Evolutionary conservation across 2,113 vertebrate species (phyloP).

Genomic region (Amazona vittata): DNA sequence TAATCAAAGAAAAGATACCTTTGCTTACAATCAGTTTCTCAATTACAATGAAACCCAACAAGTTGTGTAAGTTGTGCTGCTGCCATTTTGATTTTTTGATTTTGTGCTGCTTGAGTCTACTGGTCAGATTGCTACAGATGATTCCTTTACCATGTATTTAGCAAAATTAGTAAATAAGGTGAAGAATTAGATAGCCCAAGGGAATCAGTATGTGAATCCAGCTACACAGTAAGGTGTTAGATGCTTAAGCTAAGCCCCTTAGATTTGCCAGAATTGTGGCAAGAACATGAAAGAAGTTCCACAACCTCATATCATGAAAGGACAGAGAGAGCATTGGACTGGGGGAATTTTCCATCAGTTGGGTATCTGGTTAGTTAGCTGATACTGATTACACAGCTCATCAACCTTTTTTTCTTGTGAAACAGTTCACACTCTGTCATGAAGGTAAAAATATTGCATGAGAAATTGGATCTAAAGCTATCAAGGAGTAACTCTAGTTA

Average conservation of each 20-base stretch:
- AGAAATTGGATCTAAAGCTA: neutral
- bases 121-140: neutral
- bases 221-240: neutral
- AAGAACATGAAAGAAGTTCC: neutral
- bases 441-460: neutral
- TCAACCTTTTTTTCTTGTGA: neutral
- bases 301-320: neutral
- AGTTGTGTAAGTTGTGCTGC: neutral
- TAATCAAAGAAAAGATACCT: neutral
- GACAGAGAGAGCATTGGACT: neutral
- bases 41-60: neutral
- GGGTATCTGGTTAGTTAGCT: neutral
- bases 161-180: neutral
- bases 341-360: neutral
- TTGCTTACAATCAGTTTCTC: neutral
- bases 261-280: neutral
- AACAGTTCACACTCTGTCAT: neutral
- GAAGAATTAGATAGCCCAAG: neutral
- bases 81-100: neutral
- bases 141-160: neutral
- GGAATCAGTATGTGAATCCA: neutral
- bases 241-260: neutral
- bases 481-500: neutral
- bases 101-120: neutral
- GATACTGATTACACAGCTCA: neutral